Evolutionary conservation across 2,113 vertebrate genomes (phyloP).

Genomic region (Daboia siamensis): DNA sequence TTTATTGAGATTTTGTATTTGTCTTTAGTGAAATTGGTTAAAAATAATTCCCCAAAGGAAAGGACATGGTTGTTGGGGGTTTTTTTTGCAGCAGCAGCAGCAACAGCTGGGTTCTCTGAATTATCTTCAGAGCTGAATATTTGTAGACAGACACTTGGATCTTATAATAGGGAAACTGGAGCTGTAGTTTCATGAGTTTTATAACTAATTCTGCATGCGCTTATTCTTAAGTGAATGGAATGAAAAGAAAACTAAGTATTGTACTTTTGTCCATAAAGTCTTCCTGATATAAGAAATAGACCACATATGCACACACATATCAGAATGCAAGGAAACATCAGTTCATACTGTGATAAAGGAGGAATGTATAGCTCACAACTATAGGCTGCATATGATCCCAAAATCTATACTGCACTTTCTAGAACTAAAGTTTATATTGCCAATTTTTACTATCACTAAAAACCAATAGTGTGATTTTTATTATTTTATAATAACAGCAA

Average conservation of each 20-base stretch:
- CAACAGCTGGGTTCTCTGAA: not conserved
- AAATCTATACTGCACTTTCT: not conserved
- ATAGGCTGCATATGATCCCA: not conserved
- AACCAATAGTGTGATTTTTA: not conserved
- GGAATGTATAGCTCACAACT: not conserved
- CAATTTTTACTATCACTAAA: not conserved
- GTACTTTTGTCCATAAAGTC: not conserved
- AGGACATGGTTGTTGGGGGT: not conserved
- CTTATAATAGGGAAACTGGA: not conserved
- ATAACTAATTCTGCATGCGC: not conserved
- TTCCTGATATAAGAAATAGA: not conserved
- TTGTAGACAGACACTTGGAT: not conserved
- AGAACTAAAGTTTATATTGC: not conserved
- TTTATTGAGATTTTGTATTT: fast-evolving
- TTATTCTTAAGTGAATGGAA: not conserved
- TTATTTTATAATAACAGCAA: not conserved
- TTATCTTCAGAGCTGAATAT: not conserved
- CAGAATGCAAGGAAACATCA: not conserved
- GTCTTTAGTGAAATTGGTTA: fast-evolving
- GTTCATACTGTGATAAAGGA: not conserved
- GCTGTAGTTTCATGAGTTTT: not conserved
- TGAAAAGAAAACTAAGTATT: not conserved
- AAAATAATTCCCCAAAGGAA: not conserved
- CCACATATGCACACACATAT: not conserved
- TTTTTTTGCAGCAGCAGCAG: not conserved